Conservation (phyloP, 2,113 vertebrate genomes). For the Coptodon bakossiorum region DNA sequence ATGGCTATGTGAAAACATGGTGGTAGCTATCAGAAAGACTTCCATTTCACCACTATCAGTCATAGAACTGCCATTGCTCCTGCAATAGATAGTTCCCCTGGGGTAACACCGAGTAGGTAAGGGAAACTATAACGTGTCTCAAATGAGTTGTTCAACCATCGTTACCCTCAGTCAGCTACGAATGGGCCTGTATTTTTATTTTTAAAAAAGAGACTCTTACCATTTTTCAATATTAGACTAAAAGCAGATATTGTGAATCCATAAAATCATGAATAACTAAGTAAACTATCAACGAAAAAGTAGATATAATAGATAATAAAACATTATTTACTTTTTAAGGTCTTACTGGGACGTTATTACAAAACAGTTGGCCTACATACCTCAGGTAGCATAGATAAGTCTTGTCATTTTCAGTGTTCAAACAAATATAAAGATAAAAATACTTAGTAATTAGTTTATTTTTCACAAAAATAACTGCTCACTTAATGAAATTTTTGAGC, state of each 20-base stretch:
- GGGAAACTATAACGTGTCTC: neutral
- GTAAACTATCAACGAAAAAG: neutral
- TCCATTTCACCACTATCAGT: neutral
- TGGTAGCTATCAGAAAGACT: conserved; percentile 1
- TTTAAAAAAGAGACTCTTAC: neutral
- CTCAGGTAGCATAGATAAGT: neutral
- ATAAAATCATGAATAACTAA: neutral
- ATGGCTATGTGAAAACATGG: neutral
- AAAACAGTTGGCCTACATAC: neutral
- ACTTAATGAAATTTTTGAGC: neutral
- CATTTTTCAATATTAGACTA: neutral
- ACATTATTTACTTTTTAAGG: neutral
- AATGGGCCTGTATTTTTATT: neutral
- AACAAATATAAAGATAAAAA: neutral
- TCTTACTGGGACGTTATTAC: rapidly evolving
- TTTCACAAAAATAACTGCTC: neutral
- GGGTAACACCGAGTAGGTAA: neutral
- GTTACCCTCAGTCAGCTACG: neutral
- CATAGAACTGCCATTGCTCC: neutral
- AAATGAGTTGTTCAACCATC: neutral
- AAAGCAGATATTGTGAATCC: neutral
- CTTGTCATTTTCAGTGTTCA: neutral
- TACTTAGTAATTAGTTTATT: neutral
- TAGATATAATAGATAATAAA: neutral
- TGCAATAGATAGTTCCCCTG: neutral